These are phyloP conservation scores for Odontocerum albicorne DNA, from an alignment of 2,888 invertebrate species.

Conservation along the genomic window DNA sequence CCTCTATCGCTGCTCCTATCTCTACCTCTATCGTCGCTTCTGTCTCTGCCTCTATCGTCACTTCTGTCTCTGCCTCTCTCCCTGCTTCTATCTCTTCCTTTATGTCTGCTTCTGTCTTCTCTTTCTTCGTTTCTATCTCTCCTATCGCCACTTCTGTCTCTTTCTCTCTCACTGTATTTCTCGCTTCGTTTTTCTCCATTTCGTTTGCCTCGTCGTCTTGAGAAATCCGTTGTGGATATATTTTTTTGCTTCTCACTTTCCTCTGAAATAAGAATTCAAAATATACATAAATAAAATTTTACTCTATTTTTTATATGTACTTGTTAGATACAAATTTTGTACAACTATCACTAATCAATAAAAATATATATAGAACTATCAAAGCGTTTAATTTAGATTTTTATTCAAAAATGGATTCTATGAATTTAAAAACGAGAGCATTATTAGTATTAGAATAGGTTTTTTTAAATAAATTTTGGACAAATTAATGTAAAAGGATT, in stretches of 20 bases:
- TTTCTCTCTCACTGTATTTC: background rate
- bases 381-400: too few relatives aligned
- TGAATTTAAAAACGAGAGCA: too few relatives aligned
- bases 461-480: too few relatives aligned
- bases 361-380: too few relatives aligned
- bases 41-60: constrained; percentile 20
- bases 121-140: constrained; percentile 17
- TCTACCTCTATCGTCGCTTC: constrained; percentile 16
- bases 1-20: constrained; percentile 21
- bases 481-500: too few relatives aligned
- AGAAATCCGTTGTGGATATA: constrained; percentile 20
- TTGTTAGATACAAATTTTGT: too few relatives aligned
- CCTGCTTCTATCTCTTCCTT: constrained; percentile 26
- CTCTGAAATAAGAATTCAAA: constrained; percentile 12
- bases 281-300: too few relatives aligned
- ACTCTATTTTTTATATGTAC: too few relatives aligned
- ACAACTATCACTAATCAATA: too few relatives aligned
- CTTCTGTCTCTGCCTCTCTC: constrained; percentile 19
- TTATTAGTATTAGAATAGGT: too few relatives aligned
- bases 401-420: too few relatives aligned
- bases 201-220: constrained; percentile 17
- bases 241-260: constrained; percentile 27
- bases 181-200: constrained; percentile 1
- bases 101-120: too few relatives aligned
- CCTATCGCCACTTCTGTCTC: constrained; percentile 10